phyloP scores from a whole-genome alignment of 2,113 vertebrate genomes.

The Felis chaus region DNA sequence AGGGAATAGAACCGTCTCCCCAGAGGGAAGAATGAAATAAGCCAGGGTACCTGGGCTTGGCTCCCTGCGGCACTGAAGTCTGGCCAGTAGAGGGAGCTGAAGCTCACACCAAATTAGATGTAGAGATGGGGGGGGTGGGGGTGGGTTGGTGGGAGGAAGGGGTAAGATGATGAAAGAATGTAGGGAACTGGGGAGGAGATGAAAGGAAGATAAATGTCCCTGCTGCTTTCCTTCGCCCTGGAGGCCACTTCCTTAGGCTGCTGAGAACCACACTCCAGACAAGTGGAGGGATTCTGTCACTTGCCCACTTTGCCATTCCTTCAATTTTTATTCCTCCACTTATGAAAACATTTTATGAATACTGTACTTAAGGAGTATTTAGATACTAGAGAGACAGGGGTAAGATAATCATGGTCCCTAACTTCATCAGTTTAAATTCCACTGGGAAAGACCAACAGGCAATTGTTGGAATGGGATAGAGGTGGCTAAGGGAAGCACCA shows the following conservation, averaged over 20 bases:
- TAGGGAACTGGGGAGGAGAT: not conserved
- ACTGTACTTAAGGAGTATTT: not conserved
- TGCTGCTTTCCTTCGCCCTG: not conserved
- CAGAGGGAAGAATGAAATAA: not conserved
- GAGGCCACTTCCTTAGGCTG: not conserved
- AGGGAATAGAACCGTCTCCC: not conserved
- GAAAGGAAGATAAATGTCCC: not conserved
- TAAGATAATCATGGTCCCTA: not conserved
- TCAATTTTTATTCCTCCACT: constrained; percentile 4
- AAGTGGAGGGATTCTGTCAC: not conserved
- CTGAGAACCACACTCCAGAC: not conserved
- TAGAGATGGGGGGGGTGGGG: not conserved
- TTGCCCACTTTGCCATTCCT: constrained; percentile 2
- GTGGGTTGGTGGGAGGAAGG: not conserved
- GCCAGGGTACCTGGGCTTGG: not conserved
- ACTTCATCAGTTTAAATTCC: constrained; percentile 34
- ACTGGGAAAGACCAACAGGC: not conserved
- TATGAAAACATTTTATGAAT: constrained; percentile 33
- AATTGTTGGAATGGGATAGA: not conserved
- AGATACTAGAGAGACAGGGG: not conserved
- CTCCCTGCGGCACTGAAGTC: not conserved
- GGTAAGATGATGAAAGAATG: not conserved
- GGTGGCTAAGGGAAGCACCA: not conserved
- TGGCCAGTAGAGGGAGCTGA: constrained; percentile 71
- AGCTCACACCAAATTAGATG: not conserved